Percentiles rank a stretch among this genome's conserved stretches.
phyloP scores from a whole-genome alignment of 1,140 invertebrate genomes.

The Caerostris darwini region DNA sequence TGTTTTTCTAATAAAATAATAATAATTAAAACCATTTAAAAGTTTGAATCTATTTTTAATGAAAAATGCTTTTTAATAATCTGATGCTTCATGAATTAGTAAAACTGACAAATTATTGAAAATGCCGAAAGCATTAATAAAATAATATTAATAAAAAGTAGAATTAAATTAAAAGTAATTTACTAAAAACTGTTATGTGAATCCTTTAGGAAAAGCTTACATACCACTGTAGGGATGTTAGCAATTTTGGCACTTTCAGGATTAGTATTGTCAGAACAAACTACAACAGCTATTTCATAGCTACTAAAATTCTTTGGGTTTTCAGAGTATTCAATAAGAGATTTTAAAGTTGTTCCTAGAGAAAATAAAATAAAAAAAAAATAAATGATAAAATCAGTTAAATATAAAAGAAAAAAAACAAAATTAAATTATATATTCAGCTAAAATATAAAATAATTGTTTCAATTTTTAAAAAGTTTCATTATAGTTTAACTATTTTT shows the following conservation, averaged over 20 bases:
- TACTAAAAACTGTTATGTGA: neutral
- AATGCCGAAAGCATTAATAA: neutral
- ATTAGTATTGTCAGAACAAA: conserved; percentile 92
- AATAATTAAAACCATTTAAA: no score
- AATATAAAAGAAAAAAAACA: neutral
- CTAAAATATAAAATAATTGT: no score
- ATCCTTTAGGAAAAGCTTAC: neutral
- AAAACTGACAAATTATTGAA: neutral
- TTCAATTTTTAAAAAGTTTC: no score
- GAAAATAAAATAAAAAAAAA: neutral
- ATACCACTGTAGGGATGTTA: conserved; percentile 88
- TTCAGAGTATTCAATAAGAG: conserved; percentile 90
- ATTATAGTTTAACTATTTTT: no score
- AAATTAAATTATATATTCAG: no score
- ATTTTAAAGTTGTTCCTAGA: conserved; percentile 87
- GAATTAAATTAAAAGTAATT: neutral
- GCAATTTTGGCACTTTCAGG: conserved; percentile 89
- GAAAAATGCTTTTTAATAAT: neutral
- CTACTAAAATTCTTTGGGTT: conserved; percentile 86
- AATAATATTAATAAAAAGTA: no score
- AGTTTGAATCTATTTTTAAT: neutral
- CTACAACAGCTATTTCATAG: conserved; percentile 92
- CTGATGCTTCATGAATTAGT: neutral
- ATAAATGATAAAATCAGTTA: neutral
- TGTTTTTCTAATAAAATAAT: no score